Evolutionary conservation across 2,113 vertebrate species (phyloP).

Genomic region (Xerus inauris): DNA sequence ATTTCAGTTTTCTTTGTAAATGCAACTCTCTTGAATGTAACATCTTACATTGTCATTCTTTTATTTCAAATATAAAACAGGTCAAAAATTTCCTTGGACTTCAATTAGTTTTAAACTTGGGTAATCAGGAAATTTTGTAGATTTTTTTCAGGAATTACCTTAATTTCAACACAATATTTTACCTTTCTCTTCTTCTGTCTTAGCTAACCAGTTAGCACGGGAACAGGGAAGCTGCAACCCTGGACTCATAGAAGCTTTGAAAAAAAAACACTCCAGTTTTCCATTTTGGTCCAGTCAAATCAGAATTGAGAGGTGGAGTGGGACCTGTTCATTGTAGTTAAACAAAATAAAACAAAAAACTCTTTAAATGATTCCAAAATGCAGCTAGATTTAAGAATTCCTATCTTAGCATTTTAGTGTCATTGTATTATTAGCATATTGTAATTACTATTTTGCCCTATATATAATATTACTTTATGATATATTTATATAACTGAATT

Average conservation of each 20-base stretch:
- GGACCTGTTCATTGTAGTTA: too few species aligned
- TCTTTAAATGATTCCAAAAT: not conserved
- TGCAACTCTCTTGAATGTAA: not conserved
- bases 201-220: not conserved
- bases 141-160: not conserved
- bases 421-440: not conserved
- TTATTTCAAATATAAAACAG: not conserved
- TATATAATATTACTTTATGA: not conserved
- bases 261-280: not conserved
- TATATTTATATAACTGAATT: not conserved
- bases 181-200: not conserved
- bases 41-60: not conserved
- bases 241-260: not conserved
- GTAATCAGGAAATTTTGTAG: constrained; percentile 15
- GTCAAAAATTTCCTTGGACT: not conserved
- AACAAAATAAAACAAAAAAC: not conserved
- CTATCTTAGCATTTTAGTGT: not conserved
- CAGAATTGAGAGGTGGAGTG: not conserved
- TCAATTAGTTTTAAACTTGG: not conserved
- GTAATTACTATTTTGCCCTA: not conserved
- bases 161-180: not conserved
- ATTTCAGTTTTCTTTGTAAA: constrained; percentile 52
- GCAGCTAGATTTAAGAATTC: not conserved
- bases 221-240: not conserved
- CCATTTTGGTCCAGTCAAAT: not conserved